Evolutionary conservation across 2,113 vertebrate genomes (phyloP).

Genomic region (Poecilia latipinna): DNA sequence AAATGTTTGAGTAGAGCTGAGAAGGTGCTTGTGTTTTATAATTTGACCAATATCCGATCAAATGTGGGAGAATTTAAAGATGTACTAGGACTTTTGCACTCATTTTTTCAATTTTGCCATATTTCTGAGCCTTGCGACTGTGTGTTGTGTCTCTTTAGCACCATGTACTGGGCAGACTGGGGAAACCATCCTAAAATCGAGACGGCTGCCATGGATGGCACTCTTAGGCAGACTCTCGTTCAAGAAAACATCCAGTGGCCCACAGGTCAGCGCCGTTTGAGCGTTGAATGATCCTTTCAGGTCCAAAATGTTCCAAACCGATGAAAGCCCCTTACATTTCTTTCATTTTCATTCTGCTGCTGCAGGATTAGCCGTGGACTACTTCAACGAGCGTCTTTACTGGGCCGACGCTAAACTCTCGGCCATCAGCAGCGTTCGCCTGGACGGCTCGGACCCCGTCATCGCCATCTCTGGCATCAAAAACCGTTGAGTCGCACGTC

Average conservation of each 20-base stretch:
- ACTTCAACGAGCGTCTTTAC: slow-evolving; percentile 95
- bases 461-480: slow-evolving; percentile 88
- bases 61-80: neutral
- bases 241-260: slow-evolving; percentile 98
- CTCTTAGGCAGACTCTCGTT: slow-evolving; percentile 90
- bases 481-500: slow-evolving; percentile 80
- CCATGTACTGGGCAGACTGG: slow-evolving; percentile 99
- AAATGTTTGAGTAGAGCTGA: too few species aligned
- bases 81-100: neutral
- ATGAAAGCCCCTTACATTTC: neutral
- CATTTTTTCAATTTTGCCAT: neutral
- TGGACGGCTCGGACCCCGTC: slow-evolving; percentile 92
- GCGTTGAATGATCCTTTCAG: neutral
- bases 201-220: slow-evolving; percentile 96
- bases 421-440: slow-evolving; percentile 91
- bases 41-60: neutral
- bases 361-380: slow-evolving; percentile 93
- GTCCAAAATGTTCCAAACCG: neutral
- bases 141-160: slow-evolving; percentile 73
- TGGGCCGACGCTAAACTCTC: slow-evolving; percentile 97
- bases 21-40: too few species aligned
- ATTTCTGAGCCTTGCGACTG: neutral
- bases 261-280: slow-evolving; percentile 78
- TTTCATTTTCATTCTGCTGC: neutral
- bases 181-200: slow-evolving; percentile 98